Conservation (phyloP, 2,113 vertebrate species). For the Mastomys natalensis region DNA sequence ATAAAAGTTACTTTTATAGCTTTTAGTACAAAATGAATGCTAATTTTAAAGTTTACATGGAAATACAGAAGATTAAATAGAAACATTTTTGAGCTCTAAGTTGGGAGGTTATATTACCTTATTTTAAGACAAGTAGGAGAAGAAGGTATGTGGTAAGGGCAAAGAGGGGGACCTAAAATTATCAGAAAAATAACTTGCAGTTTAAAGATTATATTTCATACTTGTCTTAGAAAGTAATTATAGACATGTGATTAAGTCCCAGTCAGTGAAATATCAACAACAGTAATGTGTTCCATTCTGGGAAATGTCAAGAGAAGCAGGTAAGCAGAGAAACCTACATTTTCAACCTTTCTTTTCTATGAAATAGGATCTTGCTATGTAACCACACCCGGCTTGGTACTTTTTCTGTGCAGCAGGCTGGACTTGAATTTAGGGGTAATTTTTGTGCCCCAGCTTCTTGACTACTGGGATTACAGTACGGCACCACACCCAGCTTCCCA, state of each 20-base stretch:
- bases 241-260: not conserved
- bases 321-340: not conserved
- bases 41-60: constrained; percentile 47
- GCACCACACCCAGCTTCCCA: not conserved
- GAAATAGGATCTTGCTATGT: not conserved
- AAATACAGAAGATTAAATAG: constrained; percentile 30
- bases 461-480: not conserved
- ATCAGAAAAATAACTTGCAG: not conserved
- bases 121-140: constrained; percentile 21
- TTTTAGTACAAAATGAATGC: constrained; percentile 14
- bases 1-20: not conserved
- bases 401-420: not conserved
- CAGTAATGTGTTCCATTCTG: not conserved
- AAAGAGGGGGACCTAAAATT: not conserved
- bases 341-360: not conserved
- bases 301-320: not conserved
- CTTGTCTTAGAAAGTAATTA: constrained; percentile 38
- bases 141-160: not conserved
- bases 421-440: not conserved
- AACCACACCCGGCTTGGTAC: too few species aligned
- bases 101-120: not conserved
- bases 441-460: not conserved
- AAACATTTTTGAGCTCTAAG: constrained; percentile 35
- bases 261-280: not conserved
- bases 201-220: constrained; percentile 20